Evolutionary conservation across 2,888 invertebrate genomes (phyloP), one percentile per base, ranked within the genome.

Genomic region (Morpho helenor): DNA sequence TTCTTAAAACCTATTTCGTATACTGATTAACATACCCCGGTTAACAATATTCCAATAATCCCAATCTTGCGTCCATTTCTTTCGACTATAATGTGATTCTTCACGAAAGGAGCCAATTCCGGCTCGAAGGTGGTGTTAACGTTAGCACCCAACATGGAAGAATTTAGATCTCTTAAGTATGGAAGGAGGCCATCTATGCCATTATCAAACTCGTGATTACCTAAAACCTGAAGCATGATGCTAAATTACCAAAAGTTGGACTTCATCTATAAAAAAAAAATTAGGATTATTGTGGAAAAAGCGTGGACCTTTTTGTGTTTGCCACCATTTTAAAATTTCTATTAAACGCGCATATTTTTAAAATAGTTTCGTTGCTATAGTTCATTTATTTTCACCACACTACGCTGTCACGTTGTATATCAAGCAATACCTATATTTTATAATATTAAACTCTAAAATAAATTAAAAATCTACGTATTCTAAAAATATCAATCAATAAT

Each of bases 191-290:
- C 96, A 7, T 83, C 92, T 2, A 96, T 85, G 3, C 93, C 93
- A 69, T 95, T 92, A 75, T 97, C 97, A 71, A 97, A 97, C 77
- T 97, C 97, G 71, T 97, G 97, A 79, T 97, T 97, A 0, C 97
- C 97, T 7, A 97, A 76, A 0, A 95, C 95, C 96, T 97, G 74
- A 5, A 59, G 47, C 43, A 31, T 22, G 49, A 45, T 8, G 7
- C 0, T 31, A 23, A 56, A 43, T 8, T 22, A 43, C 9, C 0
- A 40, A 63, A 23, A 31, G 3, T 0, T 49, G 4, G 1, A 16
- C n/a, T 45, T 45, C 7, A n/a, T 7, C 3, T n/a, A n/a, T n/a
- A n/a, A n/a, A n/a, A 31, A 5, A 31, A 31, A 31, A 2, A 31
- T 31, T 16, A 16, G 2, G 1, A 16, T 16, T 16, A 16, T 16